Percentiles rank a stretch among this genome's conserved stretches.
Evolutionary conservation across 2,888 invertebrate species (phyloP).

Genomic region (Neocrepidodera transversa): DNA sequence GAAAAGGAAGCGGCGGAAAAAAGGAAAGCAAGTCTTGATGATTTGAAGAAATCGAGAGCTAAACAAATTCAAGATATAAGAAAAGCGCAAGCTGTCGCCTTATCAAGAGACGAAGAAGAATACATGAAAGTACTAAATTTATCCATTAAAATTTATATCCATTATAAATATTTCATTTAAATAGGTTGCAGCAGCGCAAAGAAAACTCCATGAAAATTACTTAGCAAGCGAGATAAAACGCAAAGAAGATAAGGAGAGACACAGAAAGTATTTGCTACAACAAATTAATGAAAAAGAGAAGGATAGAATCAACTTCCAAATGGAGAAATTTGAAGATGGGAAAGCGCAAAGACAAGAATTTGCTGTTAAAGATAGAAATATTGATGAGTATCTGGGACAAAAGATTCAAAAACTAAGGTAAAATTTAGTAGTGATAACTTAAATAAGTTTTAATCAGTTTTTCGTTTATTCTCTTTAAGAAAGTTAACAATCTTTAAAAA

Average conservation of each 20-base stretch:
- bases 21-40: conserved; percentile 63
- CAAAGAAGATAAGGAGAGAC: conserved; percentile 61
- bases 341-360: conserved; percentile 68
- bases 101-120: conserved; percentile 66
- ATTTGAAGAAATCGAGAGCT: conserved; percentile 60
- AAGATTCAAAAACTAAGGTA: conserved; percentile 68
- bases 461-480: too few relatives aligned
- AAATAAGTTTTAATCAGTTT: too few relatives aligned
- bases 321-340: conserved; percentile 69
- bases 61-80: conserved; percentile 64
- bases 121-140: conserved; percentile 55
- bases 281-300: conserved; percentile 76
- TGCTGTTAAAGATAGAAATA: conserved; percentile 64
- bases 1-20: conserved; percentile 70
- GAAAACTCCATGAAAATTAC: conserved; percentile 55
- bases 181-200: conserved; percentile 64
- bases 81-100: conserved; percentile 70
- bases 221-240: conserved; percentile 58
- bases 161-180: conserved; percentile 19
- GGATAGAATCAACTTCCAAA: conserved; percentile 64
- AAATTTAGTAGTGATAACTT: too few relatives aligned
- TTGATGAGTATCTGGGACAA: conserved; percentile 62
- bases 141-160: background rate
- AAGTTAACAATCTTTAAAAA: too few relatives aligned
- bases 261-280: conserved; percentile 70